phyloP scores from a whole-genome alignment of 2,888 invertebrate species.

The Scelioninae gen. 1 region DNA sequence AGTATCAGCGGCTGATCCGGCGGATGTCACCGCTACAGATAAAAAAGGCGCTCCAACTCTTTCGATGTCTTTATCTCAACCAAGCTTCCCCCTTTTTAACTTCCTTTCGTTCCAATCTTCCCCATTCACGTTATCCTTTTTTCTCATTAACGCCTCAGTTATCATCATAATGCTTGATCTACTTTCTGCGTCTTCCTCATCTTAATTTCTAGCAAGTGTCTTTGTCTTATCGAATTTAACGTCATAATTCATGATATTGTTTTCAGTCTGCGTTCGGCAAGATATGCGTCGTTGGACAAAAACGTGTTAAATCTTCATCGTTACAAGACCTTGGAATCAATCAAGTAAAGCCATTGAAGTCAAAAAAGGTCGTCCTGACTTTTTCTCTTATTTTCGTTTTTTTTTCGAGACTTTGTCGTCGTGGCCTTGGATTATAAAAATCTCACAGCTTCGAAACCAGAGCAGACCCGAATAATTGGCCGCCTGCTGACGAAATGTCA shows the following conservation, averaged over 20 bases:
- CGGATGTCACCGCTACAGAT: slow-evolving; percentile 83
- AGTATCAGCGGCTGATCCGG: slow-evolving; percentile 84
- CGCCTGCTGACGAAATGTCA: slow-evolving; percentile 33
- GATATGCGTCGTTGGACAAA: slow-evolving; percentile 19
- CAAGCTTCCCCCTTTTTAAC: slow-evolving; percentile 70
- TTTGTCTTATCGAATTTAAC: slow-evolving; percentile 43
- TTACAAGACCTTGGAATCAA: slow-evolving; percentile 50
- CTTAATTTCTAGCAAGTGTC: slow-evolving; percentile 36
- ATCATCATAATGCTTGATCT: slow-evolving; percentile 53
- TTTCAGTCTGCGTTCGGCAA: slow-evolving; percentile 6
- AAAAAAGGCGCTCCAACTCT: slow-evolving; percentile 80
- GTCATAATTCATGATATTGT: slow-evolving; percentile 29
- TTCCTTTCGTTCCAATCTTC: slow-evolving; percentile 65
- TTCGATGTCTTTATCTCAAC: slow-evolving; percentile 82
- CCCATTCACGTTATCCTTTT: slow-evolving; percentile 68
- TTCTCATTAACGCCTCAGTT: slow-evolving; percentile 72
- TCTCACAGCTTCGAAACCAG: slow-evolving; percentile 28
- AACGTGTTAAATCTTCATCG: slow-evolving; percentile 22
- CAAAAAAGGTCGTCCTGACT: not conserved
- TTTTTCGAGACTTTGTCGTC: slow-evolving; percentile 9
- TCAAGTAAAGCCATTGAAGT: slow-evolving; percentile 46
- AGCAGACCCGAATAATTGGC: slow-evolving; percentile 14
- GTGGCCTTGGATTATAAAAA: slow-evolving; percentile 43
- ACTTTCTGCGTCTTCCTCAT: slow-evolving; percentile 28
- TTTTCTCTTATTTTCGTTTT: slow-evolving; percentile 6